A percentile compares a stretch with the other conserved stretches of the same genome.
phyloP scores from a whole-genome alignment of 1,140 invertebrate species.

The Drosophila aff. region DNA sequence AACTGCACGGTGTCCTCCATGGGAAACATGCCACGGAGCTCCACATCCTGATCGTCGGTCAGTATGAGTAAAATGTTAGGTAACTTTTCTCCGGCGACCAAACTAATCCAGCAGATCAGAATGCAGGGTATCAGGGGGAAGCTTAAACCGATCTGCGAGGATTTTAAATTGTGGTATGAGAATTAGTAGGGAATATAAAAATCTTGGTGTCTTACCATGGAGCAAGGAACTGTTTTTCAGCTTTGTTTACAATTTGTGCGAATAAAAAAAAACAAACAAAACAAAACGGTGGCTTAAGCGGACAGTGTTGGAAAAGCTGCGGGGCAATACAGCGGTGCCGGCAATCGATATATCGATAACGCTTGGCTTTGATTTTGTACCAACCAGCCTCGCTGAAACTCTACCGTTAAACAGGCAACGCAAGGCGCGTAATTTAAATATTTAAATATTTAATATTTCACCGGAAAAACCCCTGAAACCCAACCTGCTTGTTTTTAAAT shows the following conservation, averaged over 20 bases:
- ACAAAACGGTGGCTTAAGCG: constrained; percentile 1
- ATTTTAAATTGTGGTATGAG: background rate
- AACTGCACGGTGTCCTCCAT: constrained; percentile 88
- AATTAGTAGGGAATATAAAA: background rate
- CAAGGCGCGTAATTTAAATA: background rate
- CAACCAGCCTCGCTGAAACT: background rate
- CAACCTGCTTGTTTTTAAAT: background rate
- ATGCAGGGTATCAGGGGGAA: background rate
- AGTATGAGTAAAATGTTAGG: constrained; percentile 93
- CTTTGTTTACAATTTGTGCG: constrained; percentile 21
- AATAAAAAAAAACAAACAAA: constrained; percentile 20
- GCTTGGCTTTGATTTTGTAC: background rate
- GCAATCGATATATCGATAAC: background rate
- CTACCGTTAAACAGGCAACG: background rate
- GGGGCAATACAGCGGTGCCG: too few relatives aligned
- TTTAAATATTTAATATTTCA: too few relatives aligned
- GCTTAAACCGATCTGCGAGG: background rate
- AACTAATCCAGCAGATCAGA: background rate
- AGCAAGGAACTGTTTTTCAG: background rate
- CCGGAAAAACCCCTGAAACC: fast-evolving
- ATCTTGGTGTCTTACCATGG: constrained; percentile 10
- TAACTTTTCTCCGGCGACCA: background rate
- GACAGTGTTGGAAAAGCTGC: background rate
- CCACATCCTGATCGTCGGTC: constrained; percentile 94
- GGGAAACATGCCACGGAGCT: constrained; percentile 90